Evolutionary conservation across 2,888 invertebrate genomes (phyloP).

Genomic region (Dryobota labecula): DNA sequence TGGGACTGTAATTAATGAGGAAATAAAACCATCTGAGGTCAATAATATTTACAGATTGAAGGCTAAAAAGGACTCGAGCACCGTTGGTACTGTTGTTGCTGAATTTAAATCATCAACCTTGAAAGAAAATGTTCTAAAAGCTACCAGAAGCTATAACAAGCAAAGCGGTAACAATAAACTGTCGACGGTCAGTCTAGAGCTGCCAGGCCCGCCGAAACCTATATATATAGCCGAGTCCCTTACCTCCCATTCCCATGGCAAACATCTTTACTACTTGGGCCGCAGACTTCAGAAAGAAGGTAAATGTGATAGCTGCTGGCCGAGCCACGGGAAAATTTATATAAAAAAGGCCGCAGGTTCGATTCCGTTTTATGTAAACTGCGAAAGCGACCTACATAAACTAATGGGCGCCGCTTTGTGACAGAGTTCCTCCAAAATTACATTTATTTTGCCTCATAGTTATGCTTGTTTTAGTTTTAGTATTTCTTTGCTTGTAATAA

Average conservation of each 20-base stretch:
- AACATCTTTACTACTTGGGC: not conserved
- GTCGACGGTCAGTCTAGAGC: not conserved
- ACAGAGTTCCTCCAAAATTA: not conserved
- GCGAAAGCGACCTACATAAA: not conserved
- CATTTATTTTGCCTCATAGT: not conserved
- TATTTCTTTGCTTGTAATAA: not conserved
- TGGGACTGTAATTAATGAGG: not conserved
- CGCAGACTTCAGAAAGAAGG: slow-evolving; percentile 1
- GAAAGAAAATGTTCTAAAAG: not conserved
- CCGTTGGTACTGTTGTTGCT: not conserved
- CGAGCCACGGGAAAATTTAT: not conserved
- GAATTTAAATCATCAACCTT: not conserved
- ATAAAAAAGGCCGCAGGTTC: slow-evolving; percentile 2
- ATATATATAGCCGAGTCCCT: slow-evolving; percentile 2
- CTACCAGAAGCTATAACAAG: not conserved
- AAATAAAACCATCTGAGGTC: not conserved
- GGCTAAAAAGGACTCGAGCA: not conserved
- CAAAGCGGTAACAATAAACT: not conserved
- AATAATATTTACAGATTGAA: slow-evolving; percentile 8
- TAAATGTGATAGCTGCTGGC: slow-evolving; percentile 4
- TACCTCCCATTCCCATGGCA: not conserved
- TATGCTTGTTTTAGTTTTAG: not conserved
- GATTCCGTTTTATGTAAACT: not conserved
- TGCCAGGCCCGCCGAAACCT: not conserved
- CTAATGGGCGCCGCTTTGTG: not conserved